Conservation (phyloP, 2,888 invertebrate species). For the Flexamia atlantica region DNA sequence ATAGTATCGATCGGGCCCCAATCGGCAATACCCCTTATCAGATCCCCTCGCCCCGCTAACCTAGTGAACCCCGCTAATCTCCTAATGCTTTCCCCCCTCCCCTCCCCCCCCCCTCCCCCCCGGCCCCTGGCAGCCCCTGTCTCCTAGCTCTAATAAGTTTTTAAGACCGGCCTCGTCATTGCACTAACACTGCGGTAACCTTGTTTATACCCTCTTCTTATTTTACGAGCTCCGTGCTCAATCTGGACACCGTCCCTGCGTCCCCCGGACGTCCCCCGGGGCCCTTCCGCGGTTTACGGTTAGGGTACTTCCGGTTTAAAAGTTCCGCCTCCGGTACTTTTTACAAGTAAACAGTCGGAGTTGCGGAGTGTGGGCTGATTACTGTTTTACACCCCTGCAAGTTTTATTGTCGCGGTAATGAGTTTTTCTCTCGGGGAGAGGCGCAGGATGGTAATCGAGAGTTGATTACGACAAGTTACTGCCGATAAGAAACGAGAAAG, state of each 20-base stretch:
- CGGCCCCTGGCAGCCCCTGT: slow-evolving; percentile 4
- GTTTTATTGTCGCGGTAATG: slow-evolving; percentile 42
- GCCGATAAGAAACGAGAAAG: no score
- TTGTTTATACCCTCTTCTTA: slow-evolving; percentile 56
- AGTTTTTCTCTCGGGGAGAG: slow-evolving; percentile 30
- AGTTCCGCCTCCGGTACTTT: slow-evolving; percentile 47
- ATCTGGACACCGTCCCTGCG: slow-evolving; percentile 22
- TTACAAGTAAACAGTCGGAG: slow-evolving; percentile 45
- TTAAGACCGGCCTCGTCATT: slow-evolving; percentile 62
- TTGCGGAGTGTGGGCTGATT: slow-evolving; percentile 35
- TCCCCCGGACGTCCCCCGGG: slow-evolving; percentile 19
- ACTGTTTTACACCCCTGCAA: slow-evolving; percentile 26
- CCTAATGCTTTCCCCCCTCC: slow-evolving; percentile 40
- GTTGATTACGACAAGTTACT: not conserved
- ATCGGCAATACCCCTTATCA: slow-evolving; percentile 31
- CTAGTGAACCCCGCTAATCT: slow-evolving; percentile 59
- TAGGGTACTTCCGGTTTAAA: slow-evolving; percentile 35
- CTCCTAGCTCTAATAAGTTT: slow-evolving; percentile 56
- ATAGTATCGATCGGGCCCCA: slow-evolving; percentile 21
- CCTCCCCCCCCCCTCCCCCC: not conserved
- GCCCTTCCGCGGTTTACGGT: slow-evolving; percentile 40
- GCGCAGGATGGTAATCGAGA: not conserved
- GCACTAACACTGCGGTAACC: slow-evolving; percentile 46
- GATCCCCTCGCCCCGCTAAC: slow-evolving; percentile 54
- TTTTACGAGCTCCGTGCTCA: slow-evolving; percentile 57